Base-by-base conservation (phyloP, 2,797 vertebrate species). In the Hippoglossus hippoglossus region DNA sequence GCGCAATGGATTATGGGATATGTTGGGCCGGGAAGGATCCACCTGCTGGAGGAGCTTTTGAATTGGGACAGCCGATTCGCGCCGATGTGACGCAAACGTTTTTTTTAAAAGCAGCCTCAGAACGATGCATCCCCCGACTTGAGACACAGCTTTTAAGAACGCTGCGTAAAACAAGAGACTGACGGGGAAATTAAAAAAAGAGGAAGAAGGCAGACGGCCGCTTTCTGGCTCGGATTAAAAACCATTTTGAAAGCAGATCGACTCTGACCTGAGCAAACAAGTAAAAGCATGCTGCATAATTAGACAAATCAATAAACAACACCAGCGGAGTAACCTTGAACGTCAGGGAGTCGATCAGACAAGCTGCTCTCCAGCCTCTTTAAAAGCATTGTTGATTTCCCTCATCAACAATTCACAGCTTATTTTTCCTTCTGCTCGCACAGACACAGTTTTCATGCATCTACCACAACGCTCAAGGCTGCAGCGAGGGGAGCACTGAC, bases 241-340 rank as follows among this genome's bases (percentile, higher is more conserved):
- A 34, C 8, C 31, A 34, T 34, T 34, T 34, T 34, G 34, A 80
- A 71, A 79, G 46, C 46, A 49, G 5, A 80, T 63, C 54, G 25
- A 25, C 57, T 80, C 21, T 63, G 50, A 57, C 69, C 72, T 22
- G 56, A 72, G 67, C 78, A 83, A 82, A 85, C 67, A 77, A 80
- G 76, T 63, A 26, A 71, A 87, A 83, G 64, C 80, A 89, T 82
- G 83, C 84, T 46, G 69, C 77, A 79, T 78, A 71, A 89, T 84
- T 63, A 78, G 41, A 47, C 59, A 67, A 76, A 89, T 84, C 79
- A 83, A 73, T 72, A 56, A 70, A 82, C 63, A 76, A 67, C 25
- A 13, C 9, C 9, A 34, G 10, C 9, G 9, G 9, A 34, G 31
- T 10, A 3, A 34, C 31, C 31, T 34, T 34, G 31, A 34, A 1